Base-by-base conservation (phyloP, 2,113 vertebrate genomes). In the Petromus typicus region DNA sequence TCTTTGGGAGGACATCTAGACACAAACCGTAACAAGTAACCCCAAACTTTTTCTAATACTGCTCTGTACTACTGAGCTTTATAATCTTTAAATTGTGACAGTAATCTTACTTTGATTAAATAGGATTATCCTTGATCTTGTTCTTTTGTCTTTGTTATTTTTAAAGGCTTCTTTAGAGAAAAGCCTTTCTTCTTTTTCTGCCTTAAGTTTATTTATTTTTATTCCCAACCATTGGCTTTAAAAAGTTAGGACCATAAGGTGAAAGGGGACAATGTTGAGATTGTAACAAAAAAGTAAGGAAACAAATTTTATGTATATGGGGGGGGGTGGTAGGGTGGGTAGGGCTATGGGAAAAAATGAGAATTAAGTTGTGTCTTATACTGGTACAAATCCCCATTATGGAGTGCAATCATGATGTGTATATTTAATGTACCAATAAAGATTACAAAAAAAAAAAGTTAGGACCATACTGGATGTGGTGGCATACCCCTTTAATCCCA, bases 181-280 rank as follows among this genome's bases (percentile, higher is more conserved):
- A 61, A 59, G 25, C 4, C 17, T 7, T 45, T 48, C 2, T 0
- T 32, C 13, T 48, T 45, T 75, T 80, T 78, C 7, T 80, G 18
- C 23, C 63, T 59, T 86, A 84, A 66, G 18, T 90, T 80, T 57
- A 23, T 69, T 96, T 83, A 51, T 61, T 22, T 94, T 69, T 90
- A 73, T 71, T 90, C 9, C 48, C 25, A 82, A 16, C 9, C 30
- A 63, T 71, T 78, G 27, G 80, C 34, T 84, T 95, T 91, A 83
- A 93, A 94, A 88, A 85, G 83, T 95, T 67, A 63, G 82, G 43
- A 18, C 14, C 2, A 45, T 40, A 27, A n/a, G n/a, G n/a, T n/a
- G n/a, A n/a, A n/a, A n/a, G n/a, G n/a, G n/a, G n/a, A n/a, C n/a
- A n/a, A n/a, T n/a, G n/a, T n/a, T n/a, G n/a, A n/a, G n/a, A n/a